Evolutionary conservation across 2,888 invertebrate genomes (phyloP), one percentile per base, ranked within the genome.

Genomic region (Drosophila differens): DNA sequence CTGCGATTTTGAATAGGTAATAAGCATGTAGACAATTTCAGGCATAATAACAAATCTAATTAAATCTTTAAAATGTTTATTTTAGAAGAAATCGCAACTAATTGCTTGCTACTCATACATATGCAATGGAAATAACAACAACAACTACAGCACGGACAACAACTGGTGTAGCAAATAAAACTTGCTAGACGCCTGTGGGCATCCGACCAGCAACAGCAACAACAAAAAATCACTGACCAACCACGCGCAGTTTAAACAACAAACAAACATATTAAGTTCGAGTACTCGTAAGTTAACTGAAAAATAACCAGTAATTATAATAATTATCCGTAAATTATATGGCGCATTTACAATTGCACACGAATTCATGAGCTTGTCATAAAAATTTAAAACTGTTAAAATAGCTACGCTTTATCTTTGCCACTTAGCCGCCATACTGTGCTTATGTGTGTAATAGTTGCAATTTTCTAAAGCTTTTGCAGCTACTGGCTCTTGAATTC

Each of bases 311-410:
- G 88, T 89, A 89, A 89, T 90, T 89, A 90, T 90, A 83, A 89
- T 86, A 90, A 89, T 89, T 85, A 89, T 90, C 82, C 80, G 88
- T 88, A 90, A 89, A 90, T 90, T 90, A 86, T 88, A 87, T 79
- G 75, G 78, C 85, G 83, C 78, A 83, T 81, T 82, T 83, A 81
- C 87, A 82, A 89, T 89, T 87, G 87, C 89, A 79, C 86, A 86
- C 89, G 81, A 78, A 83, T 81, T 81, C 87, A 87, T 83, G 89
- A 75, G 85, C 83, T 76, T 86, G 89, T 87, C 89, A 87, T 89
- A 87, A 89, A 83, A 76, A 83, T 77, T 77, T 69, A 61, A 78
- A 71, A 76, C 81, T 72, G 76, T 77, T 77, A 79, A 74, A 65
- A 70, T 79, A 49, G 68, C 71, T 67, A 64, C 54, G 69, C 72